These are phyloP conservation scores for Drosophila merina DNA, from an alignment of 2,888 invertebrate species.

Conservation along the genomic window DNA sequence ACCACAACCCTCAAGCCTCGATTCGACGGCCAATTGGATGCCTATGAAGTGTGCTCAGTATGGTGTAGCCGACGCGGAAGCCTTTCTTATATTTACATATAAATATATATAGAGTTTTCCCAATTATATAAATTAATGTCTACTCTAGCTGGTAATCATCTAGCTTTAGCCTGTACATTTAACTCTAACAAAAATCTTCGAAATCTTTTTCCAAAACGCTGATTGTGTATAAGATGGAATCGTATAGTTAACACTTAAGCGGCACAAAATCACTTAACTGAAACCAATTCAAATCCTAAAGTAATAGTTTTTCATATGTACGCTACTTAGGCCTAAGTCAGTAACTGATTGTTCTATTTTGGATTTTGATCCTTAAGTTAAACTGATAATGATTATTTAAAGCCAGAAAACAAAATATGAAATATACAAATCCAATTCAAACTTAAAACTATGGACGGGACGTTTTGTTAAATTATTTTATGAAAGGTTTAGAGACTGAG, in stretches of 20 bases:
- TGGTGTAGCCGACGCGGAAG: slow-evolving; percentile 32
- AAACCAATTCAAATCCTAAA: slow-evolving; percentile 43
- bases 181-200: slow-evolving; percentile 14
- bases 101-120: slow-evolving; percentile 32
- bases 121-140: slow-evolving; percentile 24
- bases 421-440: slow-evolving; percentile 37
- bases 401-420: slow-evolving; percentile 37
- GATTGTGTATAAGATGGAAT: slow-evolving; percentile 47
- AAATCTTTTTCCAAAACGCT: slow-evolving; percentile 51
- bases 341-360: slow-evolving; percentile 46
- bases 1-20: slow-evolving; percentile 6
- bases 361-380: slow-evolving; percentile 39
- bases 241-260: slow-evolving; percentile 77
- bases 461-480: too few relatives aligned
- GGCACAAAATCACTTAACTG: slow-evolving; percentile 78
- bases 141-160: slow-evolving; percentile 9
- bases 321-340: slow-evolving; percentile 34
- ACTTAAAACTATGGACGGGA: background rate
- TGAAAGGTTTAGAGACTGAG: too few relatives aligned
- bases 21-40: slow-evolving; percentile 19
- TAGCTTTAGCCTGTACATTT: slow-evolving; percentile 29
- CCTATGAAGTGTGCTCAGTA: slow-evolving; percentile 43
- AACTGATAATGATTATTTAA: slow-evolving; percentile 54
- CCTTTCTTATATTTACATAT: slow-evolving; percentile 40
- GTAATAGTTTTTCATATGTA: slow-evolving; percentile 45